These are phyloP conservation scores for Hirtodrosophila alboralis DNA, from an alignment of 2,888 invertebrate genomes.

Conservation along the genomic window DNA sequence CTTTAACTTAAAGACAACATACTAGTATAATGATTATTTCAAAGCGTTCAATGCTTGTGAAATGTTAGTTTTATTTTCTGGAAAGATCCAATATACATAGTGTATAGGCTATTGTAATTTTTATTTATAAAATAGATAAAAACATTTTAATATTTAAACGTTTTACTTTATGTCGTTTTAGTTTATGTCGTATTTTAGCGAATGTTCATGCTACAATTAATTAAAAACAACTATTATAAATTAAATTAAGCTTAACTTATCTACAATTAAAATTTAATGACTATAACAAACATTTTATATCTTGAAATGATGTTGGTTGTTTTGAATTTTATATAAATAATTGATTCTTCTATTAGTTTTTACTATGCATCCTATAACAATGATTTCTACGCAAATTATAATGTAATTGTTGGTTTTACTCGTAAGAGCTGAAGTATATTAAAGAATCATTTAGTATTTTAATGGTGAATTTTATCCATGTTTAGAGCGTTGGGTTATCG, in stretches of 20 bases:
- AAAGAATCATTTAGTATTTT: not conserved
- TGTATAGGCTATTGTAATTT: no score
- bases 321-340: conserved; percentile 8
- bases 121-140: no score
- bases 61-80: no score
- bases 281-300: conserved; percentile 25
- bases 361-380: conserved; percentile 12
- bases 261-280: conserved; percentile 18
- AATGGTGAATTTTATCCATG: not conserved
- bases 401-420: not conserved
- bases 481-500: conserved; percentile 7
- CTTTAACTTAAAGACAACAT: no score
- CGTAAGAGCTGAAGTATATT: conserved; percentile 6
- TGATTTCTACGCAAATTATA: not conserved
- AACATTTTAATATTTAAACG: no score
- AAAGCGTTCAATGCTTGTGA: no score
- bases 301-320: conserved; percentile 5
- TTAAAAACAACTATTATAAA: conserved; percentile 5
- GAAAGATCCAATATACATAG: no score
- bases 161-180: no score
- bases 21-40: no score
- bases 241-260: conserved; percentile 23
- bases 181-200: conserved; percentile 28
- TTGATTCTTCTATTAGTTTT: conserved; percentile 6
- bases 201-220: not conserved